Percentiles rank a stretch among this genome's conserved stretches.
Evolutionary conservation across 2,113 vertebrate species (phyloP).

Genomic region (Microtus montanus): DNA sequence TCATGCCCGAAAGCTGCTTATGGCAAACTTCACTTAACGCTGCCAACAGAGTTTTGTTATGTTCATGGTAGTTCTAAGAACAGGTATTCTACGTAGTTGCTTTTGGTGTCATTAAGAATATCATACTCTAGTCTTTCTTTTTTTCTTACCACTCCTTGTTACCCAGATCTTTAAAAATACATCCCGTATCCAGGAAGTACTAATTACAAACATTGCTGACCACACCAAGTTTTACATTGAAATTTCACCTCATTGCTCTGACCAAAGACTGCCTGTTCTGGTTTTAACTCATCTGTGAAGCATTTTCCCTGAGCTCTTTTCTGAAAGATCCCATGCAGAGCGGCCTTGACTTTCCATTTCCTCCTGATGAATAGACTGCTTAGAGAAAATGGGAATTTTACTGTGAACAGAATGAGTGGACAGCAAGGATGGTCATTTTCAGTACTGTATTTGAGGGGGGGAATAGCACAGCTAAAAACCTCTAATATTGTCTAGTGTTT

Average conservation of each 20-base stretch:
- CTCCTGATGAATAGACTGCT: constrained; percentile 72
- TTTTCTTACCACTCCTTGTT: constrained; percentile 25
- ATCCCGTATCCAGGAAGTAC: constrained; percentile 66
- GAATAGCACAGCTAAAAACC: constrained; percentile 73
- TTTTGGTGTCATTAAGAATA: constrained; percentile 64
- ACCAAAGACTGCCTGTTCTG: constrained; percentile 85
- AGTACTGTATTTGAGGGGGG: constrained; percentile 79
- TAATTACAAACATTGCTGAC: constrained; percentile 71
- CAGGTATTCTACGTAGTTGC: constrained; percentile 65
- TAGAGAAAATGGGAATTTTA: constrained; percentile 70
- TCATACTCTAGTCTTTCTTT: constrained; percentile 45
- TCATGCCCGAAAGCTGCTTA: constrained; percentile 61
- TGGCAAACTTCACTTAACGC: constrained; percentile 52
- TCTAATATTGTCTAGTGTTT: constrained; percentile 77
- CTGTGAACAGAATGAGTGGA: constrained; percentile 77
- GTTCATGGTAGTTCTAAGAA: constrained; percentile 68
- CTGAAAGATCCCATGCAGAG: constrained; percentile 73
- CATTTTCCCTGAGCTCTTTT: constrained; percentile 66
- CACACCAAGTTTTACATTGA: constrained; percentile 73
- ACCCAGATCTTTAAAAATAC: constrained; percentile 59
- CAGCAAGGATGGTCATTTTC: constrained; percentile 72
- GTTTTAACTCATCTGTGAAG: constrained; percentile 75
- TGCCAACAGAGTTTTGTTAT: constrained; percentile 66
- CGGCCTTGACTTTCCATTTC: constrained; percentile 77
- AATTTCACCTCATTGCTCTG: constrained; percentile 82